Evolutionary conservation across 2,797 vertebrate genomes (phyloP).

Genomic region (Rhinella marina): DNA sequence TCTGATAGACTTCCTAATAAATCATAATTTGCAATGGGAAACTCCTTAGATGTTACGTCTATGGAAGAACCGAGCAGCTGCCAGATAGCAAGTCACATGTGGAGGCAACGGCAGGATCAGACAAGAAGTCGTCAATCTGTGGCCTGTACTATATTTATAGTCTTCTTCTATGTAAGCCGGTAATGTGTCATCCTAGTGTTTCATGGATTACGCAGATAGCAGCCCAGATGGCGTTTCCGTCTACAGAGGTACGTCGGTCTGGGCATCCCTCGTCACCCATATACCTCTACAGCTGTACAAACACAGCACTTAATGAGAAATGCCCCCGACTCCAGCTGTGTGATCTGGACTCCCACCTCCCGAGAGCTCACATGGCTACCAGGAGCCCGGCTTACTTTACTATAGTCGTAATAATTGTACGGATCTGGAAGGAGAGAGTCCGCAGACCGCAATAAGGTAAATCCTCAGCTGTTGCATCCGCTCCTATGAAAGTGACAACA

Average conservation of each 20-base stretch:
- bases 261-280: slow-evolving; percentile 16
- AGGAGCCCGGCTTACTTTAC: neutral
- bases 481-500: neutral
- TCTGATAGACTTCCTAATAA: no score
- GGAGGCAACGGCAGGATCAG: neutral
- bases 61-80: neutral
- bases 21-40: neutral
- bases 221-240: neutral
- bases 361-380: slow-evolving; percentile 41
- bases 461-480: neutral
- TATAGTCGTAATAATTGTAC: neutral
- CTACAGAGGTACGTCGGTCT: neutral
- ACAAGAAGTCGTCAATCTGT: neutral
- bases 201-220: neutral
- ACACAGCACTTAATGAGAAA: slow-evolving; percentile 49
- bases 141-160: neutral
- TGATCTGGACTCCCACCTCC: slow-evolving; percentile 17
- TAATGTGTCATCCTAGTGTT: neutral
- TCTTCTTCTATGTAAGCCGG: neutral
- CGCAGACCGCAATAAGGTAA: neutral
- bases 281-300: slow-evolving; percentile 53
- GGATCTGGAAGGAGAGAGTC: neutral
- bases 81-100: neutral
- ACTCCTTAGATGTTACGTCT: neutral
- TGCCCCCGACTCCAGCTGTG: slow-evolving; percentile 48